Evolutionary conservation across 1,140 invertebrate genomes (phyloP), one percentile per base, ranked within the genome.

Genomic region (Leptinotarsa texana): DNA sequence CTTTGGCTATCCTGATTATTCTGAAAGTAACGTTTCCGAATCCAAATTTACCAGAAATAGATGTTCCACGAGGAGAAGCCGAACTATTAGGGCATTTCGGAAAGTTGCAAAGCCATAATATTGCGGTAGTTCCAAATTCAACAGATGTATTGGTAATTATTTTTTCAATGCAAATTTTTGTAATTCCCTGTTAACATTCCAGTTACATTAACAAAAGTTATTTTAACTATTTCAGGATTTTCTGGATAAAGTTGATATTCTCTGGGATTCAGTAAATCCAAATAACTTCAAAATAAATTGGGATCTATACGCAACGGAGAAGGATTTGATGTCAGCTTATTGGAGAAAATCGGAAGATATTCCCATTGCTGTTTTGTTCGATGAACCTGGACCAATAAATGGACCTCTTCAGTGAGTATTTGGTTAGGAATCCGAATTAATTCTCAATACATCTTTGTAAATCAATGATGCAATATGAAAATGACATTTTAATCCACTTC

Each of bases 21-120:
- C 87, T 93, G 42, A 93, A 93, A 83, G 87, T 92, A 77, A 84
- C 91, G 73, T 89, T 92, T 80, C 92, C 92, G 22, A 92, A 92
- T 84, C 92, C 92, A 69, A 92, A 92, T 85, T 93, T 92, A 84
- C 92, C 91, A 1, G 89, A 89, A 78, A 90, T 93, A 77, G 86
- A 85, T 57, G 89, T 87, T 48, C 89, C 89, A 24, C 87, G 88
- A 67, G 89, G 87, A 49, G 87, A 90, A 69, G 86, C 88, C 8
- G 85, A 88, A 73, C 84, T 92, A 75, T 90, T 91, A 74, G 87
- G 90, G 74, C 87, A 89, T 82, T 90, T 90, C 77, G 87, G 89
- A 80, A 86, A 88, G 62, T 87, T 88, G 65, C 88, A 87, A 77
- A 90, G 90, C 79, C 88, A 89, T 77, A 90, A 89, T 2, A 88